Conservation (phyloP, 2,113 vertebrate species). For the Thunnus maccoyii region DNA sequence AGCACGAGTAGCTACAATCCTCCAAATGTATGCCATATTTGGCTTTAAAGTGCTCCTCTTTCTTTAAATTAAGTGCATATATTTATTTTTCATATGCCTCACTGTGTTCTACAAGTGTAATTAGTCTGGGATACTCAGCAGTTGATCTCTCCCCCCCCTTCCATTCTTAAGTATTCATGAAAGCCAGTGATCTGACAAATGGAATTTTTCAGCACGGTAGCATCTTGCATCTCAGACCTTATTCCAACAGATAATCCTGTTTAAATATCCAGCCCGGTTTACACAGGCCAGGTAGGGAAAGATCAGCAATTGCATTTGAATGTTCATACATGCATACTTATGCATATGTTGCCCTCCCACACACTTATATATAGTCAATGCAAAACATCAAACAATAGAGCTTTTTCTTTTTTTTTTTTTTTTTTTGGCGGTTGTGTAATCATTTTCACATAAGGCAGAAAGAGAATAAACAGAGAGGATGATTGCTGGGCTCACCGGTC, state of each 20-base stretch:
- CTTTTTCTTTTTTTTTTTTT: neutral
- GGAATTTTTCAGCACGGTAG: slow-evolving; percentile 85
- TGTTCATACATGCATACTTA: slow-evolving; percentile 41
- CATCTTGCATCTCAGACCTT: slow-evolving; percentile 83
- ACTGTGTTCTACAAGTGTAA: slow-evolving; percentile 85
- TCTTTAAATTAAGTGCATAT: slow-evolving; percentile 79
- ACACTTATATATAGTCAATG: slow-evolving; percentile 16
- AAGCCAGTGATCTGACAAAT: slow-evolving; percentile 89
- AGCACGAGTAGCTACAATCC: slow-evolving; percentile 57
- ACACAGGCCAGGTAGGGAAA: slow-evolving; percentile 73
- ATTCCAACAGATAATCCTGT: slow-evolving; percentile 85
- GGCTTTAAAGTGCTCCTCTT: slow-evolving; percentile 50
- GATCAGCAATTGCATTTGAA: slow-evolving; percentile 63
- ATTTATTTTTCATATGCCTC: slow-evolving; percentile 76
- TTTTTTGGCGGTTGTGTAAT: slow-evolving; percentile 3
- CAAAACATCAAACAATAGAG: slow-evolving; percentile 39
- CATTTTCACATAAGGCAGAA: neutral
- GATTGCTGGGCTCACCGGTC: slow-evolving; percentile 14
- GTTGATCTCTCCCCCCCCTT: slow-evolving; percentile 64
- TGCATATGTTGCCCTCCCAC: slow-evolving; percentile 10
- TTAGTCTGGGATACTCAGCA: slow-evolving; percentile 85
- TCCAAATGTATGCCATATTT: slow-evolving; percentile 59
- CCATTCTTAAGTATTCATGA: slow-evolving; percentile 88
- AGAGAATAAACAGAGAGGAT: slow-evolving; percentile 16
- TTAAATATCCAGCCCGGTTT: slow-evolving; percentile 83